Base-by-base conservation (phyloP, 1,140 invertebrate genomes). In the Myzus persicae region DNA sequence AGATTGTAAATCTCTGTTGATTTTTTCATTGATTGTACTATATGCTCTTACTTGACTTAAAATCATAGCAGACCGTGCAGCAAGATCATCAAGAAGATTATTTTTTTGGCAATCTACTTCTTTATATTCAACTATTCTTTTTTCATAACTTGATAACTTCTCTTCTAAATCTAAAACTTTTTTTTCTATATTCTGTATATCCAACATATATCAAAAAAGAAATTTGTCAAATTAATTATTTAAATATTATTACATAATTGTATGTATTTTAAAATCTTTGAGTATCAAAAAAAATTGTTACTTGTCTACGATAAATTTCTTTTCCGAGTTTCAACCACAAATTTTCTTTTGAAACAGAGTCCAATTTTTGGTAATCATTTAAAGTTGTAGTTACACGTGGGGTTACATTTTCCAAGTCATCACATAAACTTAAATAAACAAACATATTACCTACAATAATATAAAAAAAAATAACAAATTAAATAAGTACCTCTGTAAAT, bases 321-420 rank as follows among this genome's bases (percentile, higher is more conserved):
- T 93, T 84, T 93, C 91, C 91, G 0, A 93, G 46, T 84, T 93
- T 93, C 18, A 93, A 85, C 91, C 91, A 93, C 48, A 93, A 84
- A 93, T 93, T 93, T 54, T 93, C 91, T 93, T 93, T 93, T 85
- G 91, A 93, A 51, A 93, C 48, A 42, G 91, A 93, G 26, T 93
- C 91, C 9, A 93, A 93, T 38, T 93, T 93, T 46, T 92, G 59
- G 26, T 38, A 22, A 85, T 84, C 46, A 48, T 54, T 82, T 42
- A 84, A 82, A 51, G 40, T 26, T 85, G 91, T 76, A n/a, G 31
- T 14, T 85, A 31, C 4, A 54, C 26, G 76, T 84, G 76, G 36
- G 18, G 24, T 84, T 48, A 40, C 46, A 31, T 93, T 93, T 40
- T 84, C 91, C 18, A 38, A 7, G 24, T 93, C 18, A 4, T 40